phyloP scores from a whole-genome alignment of 2,888 invertebrate species.

The Eupelmus urozonus region DNA sequence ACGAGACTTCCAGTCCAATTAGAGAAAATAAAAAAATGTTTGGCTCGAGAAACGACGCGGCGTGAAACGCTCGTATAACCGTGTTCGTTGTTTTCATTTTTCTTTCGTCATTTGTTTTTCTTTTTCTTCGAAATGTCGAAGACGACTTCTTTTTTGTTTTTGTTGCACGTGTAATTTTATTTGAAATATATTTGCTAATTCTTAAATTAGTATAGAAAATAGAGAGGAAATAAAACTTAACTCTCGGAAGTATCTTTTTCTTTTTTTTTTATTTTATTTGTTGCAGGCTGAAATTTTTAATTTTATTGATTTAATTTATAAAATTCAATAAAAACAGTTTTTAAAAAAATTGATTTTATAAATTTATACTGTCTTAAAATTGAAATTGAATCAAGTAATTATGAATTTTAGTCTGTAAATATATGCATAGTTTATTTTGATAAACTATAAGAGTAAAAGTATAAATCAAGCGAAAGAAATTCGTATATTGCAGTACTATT shows the following conservation, averaged over 20 bases:
- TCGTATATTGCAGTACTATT: not conserved
- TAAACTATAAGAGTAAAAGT: not conserved
- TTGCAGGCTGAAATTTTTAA: slow-evolving; percentile 38
- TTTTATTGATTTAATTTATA: slow-evolving; percentile 21
- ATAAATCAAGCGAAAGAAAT: not conserved
- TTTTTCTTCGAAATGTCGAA: not conserved
- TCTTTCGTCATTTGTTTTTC: not conserved
- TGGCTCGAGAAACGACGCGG: slow-evolving; percentile 35
- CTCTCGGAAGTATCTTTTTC: no score
- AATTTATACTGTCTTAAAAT: slow-evolving; percentile 26
- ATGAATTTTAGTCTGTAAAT: slow-evolving; percentile 10
- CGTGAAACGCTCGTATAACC: slow-evolving; percentile 23
- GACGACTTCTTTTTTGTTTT: not conserved
- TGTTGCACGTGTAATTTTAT: slow-evolving; percentile 2
- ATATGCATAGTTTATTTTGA: not conserved
- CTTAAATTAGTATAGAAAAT: not conserved
- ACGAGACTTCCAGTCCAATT: slow-evolving; percentile 60
- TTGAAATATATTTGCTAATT: not conserved
- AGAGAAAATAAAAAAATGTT: slow-evolving; percentile 45
- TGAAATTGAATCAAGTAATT: slow-evolving; percentile 32
- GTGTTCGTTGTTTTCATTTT: not conserved
- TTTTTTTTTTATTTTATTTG: no score
- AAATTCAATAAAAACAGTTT: slow-evolving; percentile 12
- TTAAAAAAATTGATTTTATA: slow-evolving; percentile 28
- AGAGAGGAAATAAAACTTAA: not conserved